These are phyloP conservation scores for Tipula confusa DNA, from an alignment of 2,888 invertebrate species.

Conservation along the genomic window DNA sequence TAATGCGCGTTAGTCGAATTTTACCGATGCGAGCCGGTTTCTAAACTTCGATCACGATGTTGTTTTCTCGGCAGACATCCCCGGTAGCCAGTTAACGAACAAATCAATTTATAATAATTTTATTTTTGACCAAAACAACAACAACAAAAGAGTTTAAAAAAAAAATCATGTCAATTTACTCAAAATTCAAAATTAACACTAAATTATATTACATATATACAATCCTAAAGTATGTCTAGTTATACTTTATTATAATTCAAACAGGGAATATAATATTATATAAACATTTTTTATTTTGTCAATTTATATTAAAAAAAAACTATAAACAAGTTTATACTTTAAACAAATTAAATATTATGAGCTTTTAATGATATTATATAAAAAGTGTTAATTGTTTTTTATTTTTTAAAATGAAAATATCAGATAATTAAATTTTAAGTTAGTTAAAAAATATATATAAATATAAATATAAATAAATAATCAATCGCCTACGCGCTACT, in stretches of 20 bases:
- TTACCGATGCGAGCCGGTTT: too few species aligned
- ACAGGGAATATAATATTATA: neutral
- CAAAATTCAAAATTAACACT: too few species aligned
- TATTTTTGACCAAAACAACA: too few species aligned
- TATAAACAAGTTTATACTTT: neutral
- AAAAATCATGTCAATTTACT: neutral
- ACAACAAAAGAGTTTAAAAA: neutral
- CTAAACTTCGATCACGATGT: too few species aligned
- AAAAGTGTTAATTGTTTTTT: constrained; percentile 15
- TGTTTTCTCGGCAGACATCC: too few species aligned
- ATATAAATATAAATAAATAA: neutral
- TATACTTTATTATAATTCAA: neutral
- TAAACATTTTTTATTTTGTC: neutral
- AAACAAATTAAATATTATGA: constrained; percentile 4
- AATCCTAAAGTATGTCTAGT: neutral
- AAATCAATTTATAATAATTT: too few species aligned
- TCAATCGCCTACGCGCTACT: constrained; percentile 12
- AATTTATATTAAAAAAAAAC: neutral
- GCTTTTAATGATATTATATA: neutral
- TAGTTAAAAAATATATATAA: neutral
- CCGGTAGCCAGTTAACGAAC: too few species aligned
- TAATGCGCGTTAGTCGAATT: too few species aligned
- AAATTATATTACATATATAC: neutral
- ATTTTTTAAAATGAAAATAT: neutral
- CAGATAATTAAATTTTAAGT: neutral